Evolutionary conservation across 2,797 vertebrate species (phyloP), one percentile per base, ranked within the genome.

Genomic region (Pelobates cultripes): DNA sequence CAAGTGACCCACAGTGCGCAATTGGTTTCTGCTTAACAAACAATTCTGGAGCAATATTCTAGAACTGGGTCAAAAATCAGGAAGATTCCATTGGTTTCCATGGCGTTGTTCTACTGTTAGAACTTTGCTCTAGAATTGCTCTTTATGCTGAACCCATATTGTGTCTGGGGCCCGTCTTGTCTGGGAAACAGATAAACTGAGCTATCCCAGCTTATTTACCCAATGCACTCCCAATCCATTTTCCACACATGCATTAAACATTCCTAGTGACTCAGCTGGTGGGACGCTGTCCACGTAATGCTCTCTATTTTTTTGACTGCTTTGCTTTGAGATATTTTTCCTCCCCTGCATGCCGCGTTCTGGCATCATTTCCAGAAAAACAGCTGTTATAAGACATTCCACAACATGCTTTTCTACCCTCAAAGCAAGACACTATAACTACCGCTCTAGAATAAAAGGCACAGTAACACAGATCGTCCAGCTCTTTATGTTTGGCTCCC

Each of bases 221-320:
- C 17, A 41, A 28, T 43, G 14, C 28, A 41, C 70, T 53, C 42
- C 10, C 51, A 43, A 17, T 63, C 76, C 43, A 57, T 75, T 70
- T 47, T 57, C 67, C 68, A 64, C 42, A 57, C 53, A 68, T 40
- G 12, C 55, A 13, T 75, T 7, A n/a, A 53, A 55, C 82, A 43
- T 71, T 72, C 77, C 43, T 15, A 28, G 17, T 41, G 17, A 8
- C 45, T 14, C 28, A 28, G 17, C 47, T 71, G 69, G n/a, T 42
- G 17, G 15, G 17, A 45, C 28, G 3, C 28, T 5, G 2, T 43
- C 51, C n/a, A 28, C 6, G 28, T 55, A 55, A 55, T 15, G 41
- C 72, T 40, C 8, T 41, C 45, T 8, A 2, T 5, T 14, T 15
- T 6, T 12, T 51, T 51, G 28, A 51, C 1, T 10, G 47, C 47